Evolutionary conservation across 1,140 invertebrate genomes (phyloP).

Genomic region (Drosophila eugracilis): DNA sequence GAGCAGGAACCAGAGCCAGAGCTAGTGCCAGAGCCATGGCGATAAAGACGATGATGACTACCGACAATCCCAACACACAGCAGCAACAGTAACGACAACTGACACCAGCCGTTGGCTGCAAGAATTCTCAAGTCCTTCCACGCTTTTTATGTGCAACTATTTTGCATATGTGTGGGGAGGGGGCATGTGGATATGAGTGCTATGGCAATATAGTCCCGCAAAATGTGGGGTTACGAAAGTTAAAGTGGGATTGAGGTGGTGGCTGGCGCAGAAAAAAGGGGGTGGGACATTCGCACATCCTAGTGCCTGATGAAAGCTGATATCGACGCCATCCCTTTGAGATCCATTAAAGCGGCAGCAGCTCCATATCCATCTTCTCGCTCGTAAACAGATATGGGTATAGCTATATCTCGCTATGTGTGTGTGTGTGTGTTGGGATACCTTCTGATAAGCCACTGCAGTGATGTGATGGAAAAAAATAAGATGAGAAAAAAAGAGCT

Average conservation of each 20-base stretch:
- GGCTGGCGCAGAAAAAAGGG: neutral
- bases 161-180: slow-evolving; percentile 58
- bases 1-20: slow-evolving; percentile 16
- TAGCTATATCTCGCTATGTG: slow-evolving; percentile 35
- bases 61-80: slow-evolving; percentile 24
- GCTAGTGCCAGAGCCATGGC: slow-evolving; percentile 16
- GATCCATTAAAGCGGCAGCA: slow-evolving; percentile 57
- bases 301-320: slow-evolving; percentile 40
- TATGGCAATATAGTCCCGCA: neutral
- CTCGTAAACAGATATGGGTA: slow-evolving; percentile 69
- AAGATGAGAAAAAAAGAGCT: slow-evolving; percentile 17
- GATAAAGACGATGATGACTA: slow-evolving; percentile 41
- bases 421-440: no score
- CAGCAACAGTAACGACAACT: slow-evolving; percentile 40
- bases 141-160: slow-evolving; percentile 72
- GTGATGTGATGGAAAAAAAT: slow-evolving; percentile 23
- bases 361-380: slow-evolving; percentile 54
- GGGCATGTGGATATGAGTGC: no score
- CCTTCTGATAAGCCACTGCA: slow-evolving; percentile 65
- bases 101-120: slow-evolving; percentile 45
- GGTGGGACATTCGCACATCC: slow-evolving; percentile 28
- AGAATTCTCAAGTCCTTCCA: slow-evolving; percentile 51
- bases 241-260: neutral
- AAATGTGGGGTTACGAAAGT: slow-evolving; percentile 6
- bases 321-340: slow-evolving; percentile 41